A percentile compares a stretch with the other conserved stretches of the same genome.
phyloP scores from a whole-genome alignment of 2,888 invertebrate species.

The Amitus sp. region DNA sequence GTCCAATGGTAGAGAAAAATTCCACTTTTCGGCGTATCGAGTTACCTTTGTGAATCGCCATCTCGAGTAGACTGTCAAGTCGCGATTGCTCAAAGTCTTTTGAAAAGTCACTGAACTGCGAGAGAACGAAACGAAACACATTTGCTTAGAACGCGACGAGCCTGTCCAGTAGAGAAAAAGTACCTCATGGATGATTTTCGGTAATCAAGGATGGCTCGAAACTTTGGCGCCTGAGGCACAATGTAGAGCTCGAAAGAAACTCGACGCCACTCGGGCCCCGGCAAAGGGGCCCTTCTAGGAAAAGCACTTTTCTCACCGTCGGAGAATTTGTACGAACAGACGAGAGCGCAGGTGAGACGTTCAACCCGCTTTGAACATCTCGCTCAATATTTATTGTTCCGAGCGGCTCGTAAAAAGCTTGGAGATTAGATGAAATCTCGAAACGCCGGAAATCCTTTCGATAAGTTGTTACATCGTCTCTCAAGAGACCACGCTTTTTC shows the following conservation, averaged over 20 bases:
- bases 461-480: too few relatives aligned
- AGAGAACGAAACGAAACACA: slow-evolving; percentile 12
- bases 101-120: slow-evolving; percentile 15
- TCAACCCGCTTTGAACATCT: too few relatives aligned
- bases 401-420: too few relatives aligned
- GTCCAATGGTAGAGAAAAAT: not conserved
- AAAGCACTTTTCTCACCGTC: not conserved
- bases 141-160: slow-evolving; percentile 16
- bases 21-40: slow-evolving; percentile 8
- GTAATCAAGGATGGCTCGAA: not conserved
- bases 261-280: slow-evolving; percentile 11
- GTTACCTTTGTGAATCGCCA: slow-evolving; percentile 16
- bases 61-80: slow-evolving; percentile 18
- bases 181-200: slow-evolving; percentile 5
- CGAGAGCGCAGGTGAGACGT: not conserved
- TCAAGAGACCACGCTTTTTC: too few relatives aligned
- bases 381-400: too few relatives aligned
- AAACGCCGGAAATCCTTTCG: too few relatives aligned
- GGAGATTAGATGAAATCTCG: too few relatives aligned
- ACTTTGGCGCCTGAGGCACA: not conserved
- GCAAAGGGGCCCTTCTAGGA: not conserved
- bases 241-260: slow-evolving; percentile 22
- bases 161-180: slow-evolving; percentile 21
- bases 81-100: slow-evolving; percentile 17
- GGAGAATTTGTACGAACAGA: not conserved